These are phyloP conservation scores for Trematocara nigrifrons DNA, from an alignment of 2,113 vertebrate genomes.

Conservation along the genomic window DNA sequence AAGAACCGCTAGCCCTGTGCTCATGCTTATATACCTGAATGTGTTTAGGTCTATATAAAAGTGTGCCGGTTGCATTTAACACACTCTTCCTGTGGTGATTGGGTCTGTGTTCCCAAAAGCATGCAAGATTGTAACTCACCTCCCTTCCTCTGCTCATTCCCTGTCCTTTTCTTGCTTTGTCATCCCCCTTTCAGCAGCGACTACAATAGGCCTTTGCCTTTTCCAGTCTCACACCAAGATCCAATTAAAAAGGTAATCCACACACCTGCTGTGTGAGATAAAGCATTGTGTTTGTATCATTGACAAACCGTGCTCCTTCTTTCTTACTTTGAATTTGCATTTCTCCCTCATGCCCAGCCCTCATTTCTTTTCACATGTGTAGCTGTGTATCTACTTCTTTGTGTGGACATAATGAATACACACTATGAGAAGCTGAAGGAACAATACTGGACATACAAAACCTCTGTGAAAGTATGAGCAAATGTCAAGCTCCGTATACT, in stretches of 20 bases:
- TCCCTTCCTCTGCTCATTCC: neutral
- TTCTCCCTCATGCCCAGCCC: neutral
- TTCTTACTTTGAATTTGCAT: neutral
- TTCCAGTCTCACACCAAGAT: conserved; percentile 1
- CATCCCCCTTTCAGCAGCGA: neutral
- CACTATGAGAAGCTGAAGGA: neutral
- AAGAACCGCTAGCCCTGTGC: neutral
- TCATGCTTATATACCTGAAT: neutral
- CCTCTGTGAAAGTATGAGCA: neutral
- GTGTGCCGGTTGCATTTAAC: neutral
- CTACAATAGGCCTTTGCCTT: conserved; percentile 19
- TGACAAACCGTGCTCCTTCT: conserved; percentile 5
- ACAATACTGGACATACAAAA: neutral
- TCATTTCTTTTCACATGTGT: neutral
- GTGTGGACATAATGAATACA: neutral
- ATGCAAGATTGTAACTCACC: neutral
- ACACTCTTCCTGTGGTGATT: conserved; percentile 4
- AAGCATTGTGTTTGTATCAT: neutral
- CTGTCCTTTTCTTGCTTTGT: neutral
- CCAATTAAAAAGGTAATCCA: conserved; percentile 48
- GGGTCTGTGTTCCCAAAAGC: neutral
- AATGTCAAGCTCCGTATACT: neutral
- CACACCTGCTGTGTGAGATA: conserved; percentile 36
- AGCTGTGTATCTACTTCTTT: neutral
- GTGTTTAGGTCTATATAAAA: neutral